Base-by-base conservation (phyloP, 2,113 vertebrate species). In the Paramisgurnus dabryanus region DNA sequence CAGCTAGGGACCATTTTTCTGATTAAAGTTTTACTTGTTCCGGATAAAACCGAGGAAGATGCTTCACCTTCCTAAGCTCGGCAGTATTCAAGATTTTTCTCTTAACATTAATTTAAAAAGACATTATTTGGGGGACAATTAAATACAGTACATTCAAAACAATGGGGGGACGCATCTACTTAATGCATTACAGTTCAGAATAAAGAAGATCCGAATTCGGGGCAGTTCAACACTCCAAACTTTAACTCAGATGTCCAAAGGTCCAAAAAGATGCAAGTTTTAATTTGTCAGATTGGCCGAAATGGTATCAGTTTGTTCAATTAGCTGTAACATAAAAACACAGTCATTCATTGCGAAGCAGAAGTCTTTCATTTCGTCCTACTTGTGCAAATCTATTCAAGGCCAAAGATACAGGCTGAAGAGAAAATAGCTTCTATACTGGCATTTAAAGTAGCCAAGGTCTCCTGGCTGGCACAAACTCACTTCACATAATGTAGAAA, bases 321-420 rank as follows among this genome's bases (percentile, higher is more conserved):
- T 60, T 60, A 60, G n/a, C 18, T 41, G 50, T 41, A 60, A 39
- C 70, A 60, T 45, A 3, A 45, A 40, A 55, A 22, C 70, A 73
- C 53, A 22, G 45, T 61, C 71, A 39, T 61, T 73, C 11, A 27
- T 61, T 73, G 12, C 43, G 70, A 73, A 60, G n/a, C 43, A 60
- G 55, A 45, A 73, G 55, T 12, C 27, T 39, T 60, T n/a, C 39
- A 57, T 3, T n/a, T 73, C 22, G 45, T 10, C 55, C 40, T 60
- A 45, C 18, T 4, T 61, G 69, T 73, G 55, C 55, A 60, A 61
- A 73, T 60, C 71, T 73, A 13, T 73, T 60, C 70, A 45, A 60
- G 18, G 71, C 27, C 71, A 73, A 45, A 27, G 40, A 73, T 5
- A 45, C n/a, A 45, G 11, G 18, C 5, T 5, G 55, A 15, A 58